Base-by-base conservation (phyloP, 2,113 vertebrate species). In the Dermatemys mawii region DNA sequence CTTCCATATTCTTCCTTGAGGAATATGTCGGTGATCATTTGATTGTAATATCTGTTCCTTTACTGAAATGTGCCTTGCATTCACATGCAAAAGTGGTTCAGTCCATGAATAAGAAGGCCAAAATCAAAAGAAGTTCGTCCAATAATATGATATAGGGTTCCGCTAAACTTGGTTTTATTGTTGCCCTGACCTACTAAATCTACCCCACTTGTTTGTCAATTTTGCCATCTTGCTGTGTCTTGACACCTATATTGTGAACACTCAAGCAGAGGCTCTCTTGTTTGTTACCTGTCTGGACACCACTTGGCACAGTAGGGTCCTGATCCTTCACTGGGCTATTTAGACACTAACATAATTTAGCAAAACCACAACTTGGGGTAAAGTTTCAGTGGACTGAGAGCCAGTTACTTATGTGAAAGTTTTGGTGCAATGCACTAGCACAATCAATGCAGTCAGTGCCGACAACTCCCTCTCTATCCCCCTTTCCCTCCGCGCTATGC, bases 51-150 rank as follows among this genome's bases (percentile, higher is more conserved):
- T 22, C 6, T 79, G 1, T 9, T 19, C 41, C 83, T 70, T 86
- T 2, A 60, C 2, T 55, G 38, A 83, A 81, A 57, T 80, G 79
- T 0, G 0, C 35, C 26, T 87, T 80, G 79, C 80, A n/a, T 53
- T 24, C 29, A 19, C 5, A 83, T 8, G 13, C 1, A 81, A 91
- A 76, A 73, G 2, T 38, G 60, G 57, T 60, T 63, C 19, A 2
- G 1, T 19, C 2, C 16, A 41, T 41, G 1, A 51, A 21, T 76
- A 63, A 1, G 2, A 83, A 83, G 5, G 14, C 10, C 3, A 78
- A 35, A 44, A 6, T 22, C 10, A 75, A 44, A 75, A 75, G 24
- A 11, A 9, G 21, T 29, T 87, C 53, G 35, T 29, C 27, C 24
- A 35, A 1, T 2, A 14, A 70, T 78, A 73, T 49, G 89, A 41